These are phyloP conservation scores for Synchiropus splendidus DNA, from an alignment of 2,113 vertebrate genomes.

Conservation along the genomic window DNA sequence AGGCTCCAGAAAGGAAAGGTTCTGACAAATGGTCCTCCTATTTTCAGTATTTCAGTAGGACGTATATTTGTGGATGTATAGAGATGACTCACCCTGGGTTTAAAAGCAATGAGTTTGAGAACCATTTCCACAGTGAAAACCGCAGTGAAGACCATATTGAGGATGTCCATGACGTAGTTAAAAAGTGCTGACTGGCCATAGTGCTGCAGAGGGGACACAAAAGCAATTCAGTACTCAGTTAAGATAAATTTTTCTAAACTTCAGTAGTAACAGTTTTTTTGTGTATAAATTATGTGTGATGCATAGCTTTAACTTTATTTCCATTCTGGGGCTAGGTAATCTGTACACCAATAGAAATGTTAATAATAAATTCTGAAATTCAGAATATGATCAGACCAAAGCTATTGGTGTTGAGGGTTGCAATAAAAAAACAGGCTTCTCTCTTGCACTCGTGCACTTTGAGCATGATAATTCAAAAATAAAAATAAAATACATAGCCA, in stretches of 20 bases:
- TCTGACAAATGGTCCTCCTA: neutral
- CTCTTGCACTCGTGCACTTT: too few relatives aligned
- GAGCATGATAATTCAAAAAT: too few relatives aligned
- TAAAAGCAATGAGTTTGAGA: conserved; percentile 97
- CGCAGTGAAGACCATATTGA: conserved; percentile 98
- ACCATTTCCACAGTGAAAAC: conserved; percentile 99
- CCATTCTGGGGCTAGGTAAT: too few relatives aligned
- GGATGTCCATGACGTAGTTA: conserved; percentile 94
- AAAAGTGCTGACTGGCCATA: conserved; percentile 90
- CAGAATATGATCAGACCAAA: too few relatives aligned
- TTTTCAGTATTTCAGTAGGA: neutral
- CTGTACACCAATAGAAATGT: too few relatives aligned
- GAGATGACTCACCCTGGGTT: conserved; percentile 83
- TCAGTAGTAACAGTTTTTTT: neutral
- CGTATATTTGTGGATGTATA: neutral
- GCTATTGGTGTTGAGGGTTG: too few relatives aligned
- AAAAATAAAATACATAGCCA: too few relatives aligned
- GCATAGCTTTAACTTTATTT: too few relatives aligned
- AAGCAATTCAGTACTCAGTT: neutral
- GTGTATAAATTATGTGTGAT: too few relatives aligned
- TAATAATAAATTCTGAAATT: too few relatives aligned
- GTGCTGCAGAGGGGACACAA: conserved; percentile 67
- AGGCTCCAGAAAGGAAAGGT: neutral
- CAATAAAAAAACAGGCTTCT: too few relatives aligned
- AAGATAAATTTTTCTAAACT: too few relatives aligned